A percentile compares a stretch with the other conserved stretches of the same genome.
Conservation (phyloP, 2,113 vertebrate species). For the Lipotes vexillifer region DNA sequence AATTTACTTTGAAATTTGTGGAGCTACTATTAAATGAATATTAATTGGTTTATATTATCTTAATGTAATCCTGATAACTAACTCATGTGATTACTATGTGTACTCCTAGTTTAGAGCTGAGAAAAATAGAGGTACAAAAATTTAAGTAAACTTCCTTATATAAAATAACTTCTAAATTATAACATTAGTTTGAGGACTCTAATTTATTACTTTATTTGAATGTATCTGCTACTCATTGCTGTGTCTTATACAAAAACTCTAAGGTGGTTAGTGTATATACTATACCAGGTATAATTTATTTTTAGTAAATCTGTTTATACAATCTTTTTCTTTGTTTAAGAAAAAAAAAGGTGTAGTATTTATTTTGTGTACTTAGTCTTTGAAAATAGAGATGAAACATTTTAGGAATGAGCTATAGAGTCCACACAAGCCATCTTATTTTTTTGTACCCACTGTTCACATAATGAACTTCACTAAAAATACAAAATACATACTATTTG, state of each 20-base stretch:
- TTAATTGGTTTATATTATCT: neutral
- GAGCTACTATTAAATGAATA: neutral
- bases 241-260: neutral
- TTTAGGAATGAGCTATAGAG: neutral
- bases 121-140: neutral
- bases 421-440: neutral
- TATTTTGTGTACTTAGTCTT: neutral
- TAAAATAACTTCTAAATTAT: neutral
- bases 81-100: neutral
- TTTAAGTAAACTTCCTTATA: neutral
- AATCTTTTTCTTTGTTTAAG: neutral
- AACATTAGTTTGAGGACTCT: neutral
- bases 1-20: neutral
- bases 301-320: neutral
- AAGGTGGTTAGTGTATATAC: neutral
- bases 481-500: neutral
- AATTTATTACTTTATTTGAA: neutral
- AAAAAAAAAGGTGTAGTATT: neutral
- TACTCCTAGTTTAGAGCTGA: neutral
- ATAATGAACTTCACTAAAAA: slow-evolving; percentile 15
- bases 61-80: neutral
- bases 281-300: neutral
- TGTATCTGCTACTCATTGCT: neutral
- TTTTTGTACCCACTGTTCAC: neutral
- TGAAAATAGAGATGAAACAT: neutral